phyloP scores from a whole-genome alignment of 2,113 vertebrate species.

The Pteruthius melanotis region DNA sequence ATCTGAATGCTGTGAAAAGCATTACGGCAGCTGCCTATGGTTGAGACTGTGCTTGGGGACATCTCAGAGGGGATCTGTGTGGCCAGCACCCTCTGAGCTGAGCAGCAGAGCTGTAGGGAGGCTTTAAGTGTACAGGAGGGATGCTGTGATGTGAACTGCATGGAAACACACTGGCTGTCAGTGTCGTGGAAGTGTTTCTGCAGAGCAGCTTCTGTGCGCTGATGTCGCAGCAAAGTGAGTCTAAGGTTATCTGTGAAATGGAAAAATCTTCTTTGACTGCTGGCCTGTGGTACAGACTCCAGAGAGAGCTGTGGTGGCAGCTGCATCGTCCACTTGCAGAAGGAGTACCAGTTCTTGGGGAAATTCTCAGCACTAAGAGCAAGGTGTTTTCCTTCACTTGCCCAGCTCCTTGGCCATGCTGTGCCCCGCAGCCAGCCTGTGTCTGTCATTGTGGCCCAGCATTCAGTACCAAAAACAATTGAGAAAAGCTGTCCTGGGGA shows the following conservation, averaged over 20 bases:
- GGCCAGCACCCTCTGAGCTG: background rate
- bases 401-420: fast-evolving
- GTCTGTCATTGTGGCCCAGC: background rate
- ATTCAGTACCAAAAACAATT: background rate
- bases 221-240: fast-evolving
- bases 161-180: background rate
- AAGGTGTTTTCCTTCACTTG: background rate
- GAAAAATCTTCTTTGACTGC: fast-evolving
- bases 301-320: background rate
- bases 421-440: fast-evolving
- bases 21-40: background rate
- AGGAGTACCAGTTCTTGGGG: background rate
- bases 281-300: background rate
- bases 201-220: background rate
- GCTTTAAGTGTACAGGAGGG: background rate
- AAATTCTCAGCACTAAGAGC: background rate
- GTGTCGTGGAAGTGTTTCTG: background rate
- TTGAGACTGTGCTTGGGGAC: background rate
- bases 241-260: background rate
- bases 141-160: background rate
- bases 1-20: background rate
- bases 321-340: background rate
- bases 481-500: background rate
- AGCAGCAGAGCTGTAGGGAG: background rate
- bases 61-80: background rate